phyloP scores from a whole-genome alignment of 2,113 vertebrate species.

The Nyctibius bracteatus region DNA sequence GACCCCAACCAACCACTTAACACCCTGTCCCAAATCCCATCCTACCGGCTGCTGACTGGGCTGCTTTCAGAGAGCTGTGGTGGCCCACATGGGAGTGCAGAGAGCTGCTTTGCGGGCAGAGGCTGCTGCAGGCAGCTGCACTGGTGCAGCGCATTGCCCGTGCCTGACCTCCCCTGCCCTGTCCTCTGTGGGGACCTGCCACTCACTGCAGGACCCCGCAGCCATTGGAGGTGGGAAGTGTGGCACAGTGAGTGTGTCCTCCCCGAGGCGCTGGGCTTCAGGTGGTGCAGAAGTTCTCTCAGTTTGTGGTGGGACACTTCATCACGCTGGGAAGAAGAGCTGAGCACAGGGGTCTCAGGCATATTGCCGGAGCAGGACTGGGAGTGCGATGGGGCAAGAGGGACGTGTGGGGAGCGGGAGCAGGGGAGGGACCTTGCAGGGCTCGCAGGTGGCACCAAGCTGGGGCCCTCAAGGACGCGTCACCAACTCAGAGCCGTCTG shows the following conservation, averaged over 20 bases:
- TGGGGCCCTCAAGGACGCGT: neutral
- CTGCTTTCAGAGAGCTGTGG: neutral
- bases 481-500: fast-evolving
- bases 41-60: neutral
- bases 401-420: fast-evolving
- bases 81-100: fast-evolving
- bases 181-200: neutral
- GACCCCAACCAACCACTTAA: neutral
- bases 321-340: neutral
- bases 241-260: fast-evolving
- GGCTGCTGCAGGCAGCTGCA: neutral
- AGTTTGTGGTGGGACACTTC: neutral
- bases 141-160: fast-evolving
- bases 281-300: neutral
- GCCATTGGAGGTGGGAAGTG: too few relatives aligned
- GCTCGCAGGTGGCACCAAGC: neutral
- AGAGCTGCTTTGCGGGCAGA: neutral
- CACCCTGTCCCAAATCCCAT: neutral
- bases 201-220: neutral
- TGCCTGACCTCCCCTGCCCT: neutral
- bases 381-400: neutral
- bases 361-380: neutral
- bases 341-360: neutral
- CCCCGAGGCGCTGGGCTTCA: fast-evolving
- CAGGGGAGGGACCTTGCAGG: neutral